Conservation (phyloP, 2,888 invertebrate species). For the Caenorhabditis panamensis region DNA sequence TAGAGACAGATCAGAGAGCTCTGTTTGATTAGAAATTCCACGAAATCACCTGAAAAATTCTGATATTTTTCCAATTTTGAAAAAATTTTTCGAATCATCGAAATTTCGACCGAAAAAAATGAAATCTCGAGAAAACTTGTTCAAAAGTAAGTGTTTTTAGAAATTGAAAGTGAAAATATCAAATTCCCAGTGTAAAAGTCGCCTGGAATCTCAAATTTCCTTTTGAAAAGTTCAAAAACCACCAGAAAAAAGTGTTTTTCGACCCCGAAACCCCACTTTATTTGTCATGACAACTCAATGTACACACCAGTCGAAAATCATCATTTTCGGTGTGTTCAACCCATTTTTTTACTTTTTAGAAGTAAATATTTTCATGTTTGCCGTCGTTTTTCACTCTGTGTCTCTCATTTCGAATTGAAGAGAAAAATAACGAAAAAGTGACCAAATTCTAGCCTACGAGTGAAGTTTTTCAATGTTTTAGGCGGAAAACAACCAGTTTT, state of each 20-base stretch:
- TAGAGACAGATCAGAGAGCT: no score
- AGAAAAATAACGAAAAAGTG: slow-evolving; percentile 1
- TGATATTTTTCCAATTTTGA: no score
- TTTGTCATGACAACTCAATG: slow-evolving; percentile 26
- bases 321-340: slow-evolving; percentile 5
- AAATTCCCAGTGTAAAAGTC: not conserved
- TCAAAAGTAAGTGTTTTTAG: not conserved
- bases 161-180: not conserved
- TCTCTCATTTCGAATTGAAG: slow-evolving; percentile 13
- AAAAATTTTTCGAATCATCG: not conserved
- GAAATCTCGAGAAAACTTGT: no score
- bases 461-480: not conserved
- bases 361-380: slow-evolving; percentile 45
- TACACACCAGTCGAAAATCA: slow-evolving; percentile 14
- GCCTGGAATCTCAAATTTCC: not conserved
- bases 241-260: slow-evolving; percentile 2
- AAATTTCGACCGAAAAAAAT: no score
- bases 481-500: not conserved
- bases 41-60: no score
- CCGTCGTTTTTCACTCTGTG: slow-evolving; percentile 13
- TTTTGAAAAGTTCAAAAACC: slow-evolving; percentile 10
- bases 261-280: not conserved
- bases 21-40: no score
- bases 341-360: slow-evolving; percentile 30
- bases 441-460: slow-evolving; percentile 11